A percentile compares a stretch with the other conserved stretches of the same genome.
Conservation (phyloP, 2,113 vertebrate species). For the Polypterus bichir region DNA sequence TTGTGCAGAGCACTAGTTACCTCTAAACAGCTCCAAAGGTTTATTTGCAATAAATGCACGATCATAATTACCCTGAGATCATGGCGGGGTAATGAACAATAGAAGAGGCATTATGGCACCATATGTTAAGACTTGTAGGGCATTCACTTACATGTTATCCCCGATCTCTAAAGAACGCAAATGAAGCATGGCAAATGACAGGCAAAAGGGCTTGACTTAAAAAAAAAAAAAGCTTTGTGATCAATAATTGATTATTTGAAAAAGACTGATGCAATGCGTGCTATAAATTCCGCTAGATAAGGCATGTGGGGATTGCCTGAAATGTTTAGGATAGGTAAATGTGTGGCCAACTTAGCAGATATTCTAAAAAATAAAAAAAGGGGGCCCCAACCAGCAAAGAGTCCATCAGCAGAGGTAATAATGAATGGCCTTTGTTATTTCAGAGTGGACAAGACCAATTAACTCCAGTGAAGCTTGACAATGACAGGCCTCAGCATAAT, state of each 20-base stretch:
- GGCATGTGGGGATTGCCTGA: no score
- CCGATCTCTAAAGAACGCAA: slow-evolving; percentile 28
- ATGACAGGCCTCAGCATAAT: not conserved
- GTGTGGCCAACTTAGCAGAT: no score
- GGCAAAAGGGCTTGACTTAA: slow-evolving; percentile 24
- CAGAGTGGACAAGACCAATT: not conserved
- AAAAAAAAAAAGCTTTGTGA: slow-evolving; percentile 37
- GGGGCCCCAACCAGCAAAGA: no score
- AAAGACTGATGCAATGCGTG: no score
- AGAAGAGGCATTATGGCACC: slow-evolving; percentile 33
- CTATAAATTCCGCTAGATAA: no score
- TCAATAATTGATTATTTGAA: slow-evolving; percentile 36
- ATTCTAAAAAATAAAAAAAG: no score
- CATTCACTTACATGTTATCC: slow-evolving; percentile 26
- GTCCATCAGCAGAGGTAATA: not conserved
- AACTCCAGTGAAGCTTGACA: not conserved
- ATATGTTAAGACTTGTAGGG: slow-evolving; percentile 37
- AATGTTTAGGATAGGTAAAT: no score
- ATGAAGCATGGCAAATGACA: slow-evolving; percentile 41
- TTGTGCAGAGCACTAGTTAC: slow-evolving; percentile 25
- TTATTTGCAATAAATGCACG: slow-evolving; percentile 37
- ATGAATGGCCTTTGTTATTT: not conserved
- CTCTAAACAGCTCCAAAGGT: slow-evolving; percentile 33
- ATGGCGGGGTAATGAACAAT: slow-evolving; percentile 40
- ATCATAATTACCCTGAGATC: slow-evolving; percentile 29